These are phyloP conservation scores for Sceliomorpha sp. DNA, from an alignment of 2,888 invertebrate species.

Conservation along the genomic window DNA sequence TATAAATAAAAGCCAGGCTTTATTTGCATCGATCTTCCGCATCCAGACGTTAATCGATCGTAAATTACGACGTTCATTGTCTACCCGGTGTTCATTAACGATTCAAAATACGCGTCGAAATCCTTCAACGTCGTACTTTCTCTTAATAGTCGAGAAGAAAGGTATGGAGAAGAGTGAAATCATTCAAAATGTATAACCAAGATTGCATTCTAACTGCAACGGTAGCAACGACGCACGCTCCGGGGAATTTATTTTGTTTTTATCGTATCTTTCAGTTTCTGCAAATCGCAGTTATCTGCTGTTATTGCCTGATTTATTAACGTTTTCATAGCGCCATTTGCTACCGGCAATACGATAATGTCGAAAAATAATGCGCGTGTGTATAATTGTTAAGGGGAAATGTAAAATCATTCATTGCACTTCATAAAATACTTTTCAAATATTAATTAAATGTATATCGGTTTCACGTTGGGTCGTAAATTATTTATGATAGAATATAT, in stretches of 20 bases:
- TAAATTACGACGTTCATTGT: constrained; percentile 34
- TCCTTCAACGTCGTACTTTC: constrained; percentile 52
- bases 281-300: neutral
- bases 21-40: too few species aligned
- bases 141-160: constrained; percentile 53
- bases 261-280: neutral
- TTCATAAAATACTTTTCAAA: too few species aligned
- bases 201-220: constrained; percentile 51
- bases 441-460: too few species aligned
- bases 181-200: constrained; percentile 51
- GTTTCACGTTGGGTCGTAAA: too few species aligned
- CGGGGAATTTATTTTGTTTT: constrained; percentile 6
- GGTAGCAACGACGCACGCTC: constrained; percentile 17
- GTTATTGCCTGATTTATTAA: too few species aligned
- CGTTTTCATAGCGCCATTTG: too few species aligned
- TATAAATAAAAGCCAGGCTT: too few species aligned
- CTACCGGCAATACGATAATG: too few species aligned
- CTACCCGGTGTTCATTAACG: constrained; percentile 32
- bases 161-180: constrained; percentile 57
- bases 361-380: too few species aligned
- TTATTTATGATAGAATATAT: too few species aligned
- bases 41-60: constrained; percentile 28
- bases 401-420: too few species aligned
- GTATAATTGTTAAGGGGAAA: too few species aligned
- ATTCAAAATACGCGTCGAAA: constrained; percentile 54